These are phyloP conservation scores for Thymallus thymallus DNA, from an alignment of 2,113 vertebrate genomes.

Conservation along the genomic window DNA sequence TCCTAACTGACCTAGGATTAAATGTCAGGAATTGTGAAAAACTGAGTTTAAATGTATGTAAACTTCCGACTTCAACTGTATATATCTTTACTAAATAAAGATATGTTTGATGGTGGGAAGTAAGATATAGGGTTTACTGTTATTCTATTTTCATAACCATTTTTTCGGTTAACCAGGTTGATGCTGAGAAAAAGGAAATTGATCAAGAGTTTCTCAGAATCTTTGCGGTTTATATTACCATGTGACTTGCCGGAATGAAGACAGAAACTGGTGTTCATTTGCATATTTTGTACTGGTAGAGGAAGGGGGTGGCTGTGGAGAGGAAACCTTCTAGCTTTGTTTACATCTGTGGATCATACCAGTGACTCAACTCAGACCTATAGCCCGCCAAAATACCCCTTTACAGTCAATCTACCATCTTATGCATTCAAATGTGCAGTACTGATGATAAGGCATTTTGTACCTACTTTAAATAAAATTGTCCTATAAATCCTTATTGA, in stretches of 20 bases:
- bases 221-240: conserved; percentile 37
- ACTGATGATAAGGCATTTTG: background rate
- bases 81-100: too few relatives aligned
- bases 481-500: too few relatives aligned
- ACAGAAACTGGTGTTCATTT: conserved; percentile 45
- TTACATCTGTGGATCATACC: conserved; percentile 47
- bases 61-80: too few relatives aligned
- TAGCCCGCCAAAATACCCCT: conserved; percentile 41
- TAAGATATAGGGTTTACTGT: too few relatives aligned
- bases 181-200: conserved; percentile 57
- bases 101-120: too few relatives aligned
- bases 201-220: conserved; percentile 60
- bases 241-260: conserved; percentile 59
- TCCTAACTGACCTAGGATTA: too few relatives aligned
- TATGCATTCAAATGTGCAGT: too few relatives aligned
- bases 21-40: too few relatives aligned
- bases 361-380: conserved; percentile 13
- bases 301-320: background rate
- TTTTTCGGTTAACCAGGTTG: conserved; percentile 5
- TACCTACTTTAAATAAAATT: too few relatives aligned
- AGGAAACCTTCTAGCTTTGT: conserved; percentile 36
- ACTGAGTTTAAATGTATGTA: too few relatives aligned
- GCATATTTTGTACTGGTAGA: conserved; percentile 39
- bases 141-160: too few relatives aligned
- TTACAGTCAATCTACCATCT: too few relatives aligned